Evolutionary conservation across 2,888 invertebrate genomes (phyloP).

Genomic region (Thysanoteuthis rhombus): DNA sequence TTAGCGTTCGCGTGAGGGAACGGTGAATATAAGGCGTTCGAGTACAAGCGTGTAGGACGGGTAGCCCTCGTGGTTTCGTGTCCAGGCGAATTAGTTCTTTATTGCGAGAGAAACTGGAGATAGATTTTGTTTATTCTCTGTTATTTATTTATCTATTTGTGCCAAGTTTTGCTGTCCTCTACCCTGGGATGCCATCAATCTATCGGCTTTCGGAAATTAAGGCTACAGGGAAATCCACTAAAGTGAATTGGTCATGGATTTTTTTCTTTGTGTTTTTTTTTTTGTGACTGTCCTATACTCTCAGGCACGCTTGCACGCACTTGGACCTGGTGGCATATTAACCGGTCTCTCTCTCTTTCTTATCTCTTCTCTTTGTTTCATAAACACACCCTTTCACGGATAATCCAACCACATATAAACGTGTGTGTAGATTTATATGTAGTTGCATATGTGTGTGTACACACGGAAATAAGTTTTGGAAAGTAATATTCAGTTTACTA

Average conservation of each 20-base stretch:
- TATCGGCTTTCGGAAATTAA: background rate
- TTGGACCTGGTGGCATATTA: too few species aligned
- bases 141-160: slow-evolving; percentile 12
- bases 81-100: background rate
- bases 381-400: too few species aligned
- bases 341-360: too few species aligned
- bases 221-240: slow-evolving; percentile 12
- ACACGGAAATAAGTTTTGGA: background rate
- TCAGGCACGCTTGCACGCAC: too few species aligned
- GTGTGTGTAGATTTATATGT: background rate
- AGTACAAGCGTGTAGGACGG: background rate
- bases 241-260: background rate
- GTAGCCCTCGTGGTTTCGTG: background rate
- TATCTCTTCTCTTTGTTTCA: too few species aligned
- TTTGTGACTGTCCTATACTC: background rate
- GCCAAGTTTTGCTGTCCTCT: background rate
- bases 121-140: background rate
- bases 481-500: too few species aligned
- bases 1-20: background rate
- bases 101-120: background rate
- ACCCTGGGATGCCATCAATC: slow-evolving; percentile 12
- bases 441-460: background rate
- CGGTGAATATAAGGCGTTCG: too few species aligned
- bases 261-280: too few species aligned
- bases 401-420: background rate